phyloP scores from a whole-genome alignment of 2,888 invertebrate species.

The Eustalomyia histrio region DNA sequence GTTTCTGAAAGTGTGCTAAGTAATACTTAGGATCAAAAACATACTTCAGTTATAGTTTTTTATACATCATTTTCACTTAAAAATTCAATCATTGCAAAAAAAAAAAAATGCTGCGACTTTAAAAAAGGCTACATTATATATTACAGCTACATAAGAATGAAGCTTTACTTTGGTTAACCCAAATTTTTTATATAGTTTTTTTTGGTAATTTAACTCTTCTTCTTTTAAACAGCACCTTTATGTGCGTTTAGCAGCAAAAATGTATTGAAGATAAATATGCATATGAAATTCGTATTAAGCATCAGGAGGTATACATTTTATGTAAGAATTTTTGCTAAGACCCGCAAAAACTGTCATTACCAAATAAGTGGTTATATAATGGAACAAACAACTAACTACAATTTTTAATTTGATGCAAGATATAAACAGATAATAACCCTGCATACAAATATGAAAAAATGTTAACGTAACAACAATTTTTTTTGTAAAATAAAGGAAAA shows the following conservation, averaged over 20 bases:
- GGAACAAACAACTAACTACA: too few species aligned
- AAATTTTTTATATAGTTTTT: not conserved
- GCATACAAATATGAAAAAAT: too few species aligned
- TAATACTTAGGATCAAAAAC: slow-evolving; percentile 14
- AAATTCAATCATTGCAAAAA: not conserved
- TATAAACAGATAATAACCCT: too few species aligned
- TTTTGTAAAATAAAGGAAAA: too few species aligned
- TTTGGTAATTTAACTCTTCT: not conserved
- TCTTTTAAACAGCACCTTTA: not conserved
- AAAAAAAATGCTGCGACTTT: not conserved
- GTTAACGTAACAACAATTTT: too few species aligned
- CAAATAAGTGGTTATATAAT: too few species aligned
- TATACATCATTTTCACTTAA: not conserved
- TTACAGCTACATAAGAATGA: not conserved
- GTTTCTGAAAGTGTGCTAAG: slow-evolving; percentile 18
- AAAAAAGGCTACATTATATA: not conserved
- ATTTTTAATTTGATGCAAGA: too few species aligned
- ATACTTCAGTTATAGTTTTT: not conserved
- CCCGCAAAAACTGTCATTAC: too few species aligned
- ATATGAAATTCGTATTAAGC: not conserved
- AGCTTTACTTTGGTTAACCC: not conserved
- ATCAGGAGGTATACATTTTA: not conserved
- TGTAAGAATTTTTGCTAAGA: not conserved
- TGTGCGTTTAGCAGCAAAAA: too few species aligned
- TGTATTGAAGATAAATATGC: not conserved